Base-by-base conservation (phyloP, 2,797 vertebrate genomes). In the Lacerta agilis region DNA sequence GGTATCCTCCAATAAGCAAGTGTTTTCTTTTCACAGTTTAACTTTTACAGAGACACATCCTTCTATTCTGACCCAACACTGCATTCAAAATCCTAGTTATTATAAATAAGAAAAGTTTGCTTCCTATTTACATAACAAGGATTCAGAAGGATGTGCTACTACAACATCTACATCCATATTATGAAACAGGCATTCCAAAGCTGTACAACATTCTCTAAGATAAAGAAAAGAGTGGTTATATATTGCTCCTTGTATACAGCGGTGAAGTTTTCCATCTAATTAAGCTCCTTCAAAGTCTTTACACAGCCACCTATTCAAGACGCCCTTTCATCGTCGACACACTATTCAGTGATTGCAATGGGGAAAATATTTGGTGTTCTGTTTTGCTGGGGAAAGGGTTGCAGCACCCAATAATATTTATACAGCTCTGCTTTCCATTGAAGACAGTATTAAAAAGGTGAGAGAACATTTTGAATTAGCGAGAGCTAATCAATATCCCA, bases 391-490 rank as follows among this genome's bases (percentile, higher is more conserved):
- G 29, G 49, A 29, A 87, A 86, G 85, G n/a, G 11, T 55, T 33
- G 4, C 1, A 45, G 10, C 29, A 88, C 38, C 41, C 36, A 38
- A 8, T 66, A 38, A 4, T 2, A 41, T 27, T 23, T 88, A 89
- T 86, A 67, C 29, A 82, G n/a, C 25, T 87, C 61, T 67, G 15
- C 55, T 82, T 79, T n/a, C 77, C 85, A 66, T 55, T 76, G 29
- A 88, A 87, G 49, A 86, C 78, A 87, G 3, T 79, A 11, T 25
- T 82, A 41, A 84, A 84, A 67, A 84, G n/a, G 86, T 6, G 80
- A 79, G 7, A 84, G 89, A 88, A 49, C 11, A 66, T 29, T 91
- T 78, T 27, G 92, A 92, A 91, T 18, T 33, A 86, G 58, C 1
- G 1, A 4, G 0, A 2, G 15, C 41, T 15, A 75, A 11, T 33